Evolutionary conservation across 2,797 vertebrate species (phyloP).

Genomic region (Amazona ochrocephala): DNA sequence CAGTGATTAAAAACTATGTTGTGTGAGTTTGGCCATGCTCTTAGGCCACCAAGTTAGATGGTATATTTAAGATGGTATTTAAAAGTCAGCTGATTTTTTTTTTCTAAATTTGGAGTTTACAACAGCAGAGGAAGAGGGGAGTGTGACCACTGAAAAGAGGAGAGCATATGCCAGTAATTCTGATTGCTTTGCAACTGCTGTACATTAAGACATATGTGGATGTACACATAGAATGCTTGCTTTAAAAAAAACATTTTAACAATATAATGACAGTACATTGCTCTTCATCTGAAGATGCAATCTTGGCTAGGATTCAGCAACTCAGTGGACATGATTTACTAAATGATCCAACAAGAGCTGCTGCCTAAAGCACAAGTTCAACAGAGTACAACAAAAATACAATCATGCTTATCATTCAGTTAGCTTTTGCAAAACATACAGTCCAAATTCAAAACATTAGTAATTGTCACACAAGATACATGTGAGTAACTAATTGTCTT

Average conservation of each 20-base stretch:
- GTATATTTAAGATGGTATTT: background rate
- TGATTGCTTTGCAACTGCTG: background rate
- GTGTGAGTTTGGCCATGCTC: background rate
- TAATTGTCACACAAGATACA: background rate
- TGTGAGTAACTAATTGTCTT: background rate
- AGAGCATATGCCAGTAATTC: background rate
- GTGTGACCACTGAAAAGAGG: background rate
- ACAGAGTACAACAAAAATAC: conserved; percentile 1
- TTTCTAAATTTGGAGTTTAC: background rate
- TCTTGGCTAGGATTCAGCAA: background rate
- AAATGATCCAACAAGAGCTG: background rate
- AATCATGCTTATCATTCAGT: background rate
- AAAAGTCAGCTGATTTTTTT: background rate
- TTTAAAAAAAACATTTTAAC: background rate
- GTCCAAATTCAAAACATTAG: background rate
- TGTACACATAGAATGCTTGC: background rate
- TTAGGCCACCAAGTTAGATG: background rate
- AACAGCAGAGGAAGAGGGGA: background rate
- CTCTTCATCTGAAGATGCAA: background rate
- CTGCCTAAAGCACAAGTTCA: conserved; percentile 11
- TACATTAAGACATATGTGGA: background rate
- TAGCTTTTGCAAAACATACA: background rate
- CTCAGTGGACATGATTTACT: background rate
- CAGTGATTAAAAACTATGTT: background rate
- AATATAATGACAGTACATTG: background rate